phyloP scores from a whole-genome alignment of 2,113 vertebrate species.

The Puma concolor region DNA sequence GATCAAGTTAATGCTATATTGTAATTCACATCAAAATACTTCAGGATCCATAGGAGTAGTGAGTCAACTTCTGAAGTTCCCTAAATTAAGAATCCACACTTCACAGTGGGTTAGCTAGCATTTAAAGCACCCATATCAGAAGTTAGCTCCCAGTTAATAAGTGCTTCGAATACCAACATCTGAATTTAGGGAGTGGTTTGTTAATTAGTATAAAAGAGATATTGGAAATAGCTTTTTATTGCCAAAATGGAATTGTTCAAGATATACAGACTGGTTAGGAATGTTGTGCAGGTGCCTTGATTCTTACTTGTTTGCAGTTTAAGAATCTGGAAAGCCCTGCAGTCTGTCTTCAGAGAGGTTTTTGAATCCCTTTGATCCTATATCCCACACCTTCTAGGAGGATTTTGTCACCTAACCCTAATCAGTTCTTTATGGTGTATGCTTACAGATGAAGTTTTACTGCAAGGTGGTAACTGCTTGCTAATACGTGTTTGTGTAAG shows the following conservation, averaged over 20 bases:
- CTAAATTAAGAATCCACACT: neutral
- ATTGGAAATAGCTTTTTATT: neutral
- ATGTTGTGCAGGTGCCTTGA: neutral
- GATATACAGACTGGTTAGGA: neutral
- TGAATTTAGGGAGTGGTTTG: neutral
- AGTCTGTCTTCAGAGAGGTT: neutral
- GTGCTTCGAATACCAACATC: neutral
- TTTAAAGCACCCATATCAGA: neutral
- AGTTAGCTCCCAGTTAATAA: neutral
- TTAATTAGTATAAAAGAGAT: neutral
- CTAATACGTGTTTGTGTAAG: neutral
- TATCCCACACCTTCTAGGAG: neutral
- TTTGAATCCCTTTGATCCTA: neutral
- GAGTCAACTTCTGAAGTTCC: neutral
- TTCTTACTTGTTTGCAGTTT: neutral
- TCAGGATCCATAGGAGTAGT: neutral
- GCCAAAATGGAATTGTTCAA: neutral
- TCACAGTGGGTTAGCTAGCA: neutral
- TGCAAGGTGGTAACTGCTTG: neutral
- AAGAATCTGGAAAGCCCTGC: neutral
- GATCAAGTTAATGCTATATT: neutral
- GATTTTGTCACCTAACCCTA: neutral
- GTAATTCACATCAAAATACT: neutral
- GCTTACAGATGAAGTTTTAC: neutral
- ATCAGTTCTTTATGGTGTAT: neutral